These are phyloP conservation scores for Beroe forskalii DNA, from an alignment of 37 sponge, comb jelly and placozoan species.

Conservation along the genomic window DNA sequence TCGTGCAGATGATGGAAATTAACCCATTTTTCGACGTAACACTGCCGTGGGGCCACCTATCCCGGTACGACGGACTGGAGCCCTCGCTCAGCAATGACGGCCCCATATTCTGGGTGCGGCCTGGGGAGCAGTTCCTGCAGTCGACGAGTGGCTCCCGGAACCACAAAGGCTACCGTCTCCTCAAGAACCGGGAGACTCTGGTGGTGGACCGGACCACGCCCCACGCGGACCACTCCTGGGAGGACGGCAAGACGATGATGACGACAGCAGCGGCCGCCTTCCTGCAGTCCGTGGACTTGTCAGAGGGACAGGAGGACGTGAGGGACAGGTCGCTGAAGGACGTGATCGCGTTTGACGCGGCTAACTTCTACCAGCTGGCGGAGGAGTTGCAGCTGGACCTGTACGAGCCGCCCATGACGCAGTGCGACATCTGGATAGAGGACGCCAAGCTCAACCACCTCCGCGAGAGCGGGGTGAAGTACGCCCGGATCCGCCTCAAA, in stretches of 20 bases:
- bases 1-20: constrained; percentile 72
- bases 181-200: constrained; percentile 77
- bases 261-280: constrained; percentile 95
- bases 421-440: constrained; percentile 95
- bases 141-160: constrained; percentile 28
- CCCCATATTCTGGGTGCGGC: constrained; percentile 93
- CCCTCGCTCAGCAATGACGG: constrained; percentile 87
- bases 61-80: constrained; percentile 67
- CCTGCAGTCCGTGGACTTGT: constrained; percentile 80
- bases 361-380: constrained; percentile 77
- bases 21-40: constrained; percentile 75
- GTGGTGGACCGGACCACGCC: constrained; percentile 90
- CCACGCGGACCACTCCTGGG: constrained; percentile 87
- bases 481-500: constrained; percentile 75
- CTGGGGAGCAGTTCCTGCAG: constrained; percentile 91
- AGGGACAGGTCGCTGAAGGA: constrained; percentile 74
- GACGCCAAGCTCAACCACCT: constrained; percentile 93
- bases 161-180: constrained; percentile 57
- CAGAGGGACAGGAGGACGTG: constrained; percentile 3
- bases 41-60: constrained; percentile 89
- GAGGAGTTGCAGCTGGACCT: constrained; percentile 81
- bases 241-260: constrained; percentile 68
- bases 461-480: constrained; percentile 76
- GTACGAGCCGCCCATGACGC: constrained; percentile 84
- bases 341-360: constrained; percentile 90